phyloP scores from a whole-genome alignment of 2,888 invertebrate species.

The Sycophila texana region DNA sequence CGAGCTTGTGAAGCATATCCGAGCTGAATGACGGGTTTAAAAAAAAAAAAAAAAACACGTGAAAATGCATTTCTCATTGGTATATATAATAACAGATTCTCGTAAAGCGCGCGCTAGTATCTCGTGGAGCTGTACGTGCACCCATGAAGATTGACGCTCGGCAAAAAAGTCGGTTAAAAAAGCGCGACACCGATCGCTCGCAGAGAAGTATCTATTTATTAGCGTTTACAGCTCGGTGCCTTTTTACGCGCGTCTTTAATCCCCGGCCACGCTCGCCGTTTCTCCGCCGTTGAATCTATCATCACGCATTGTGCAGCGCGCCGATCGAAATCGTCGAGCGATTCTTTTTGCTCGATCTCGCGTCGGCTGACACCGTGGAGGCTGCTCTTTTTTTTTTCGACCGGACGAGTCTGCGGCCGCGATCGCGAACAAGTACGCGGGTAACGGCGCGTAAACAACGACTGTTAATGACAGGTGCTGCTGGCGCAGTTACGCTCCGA shows the following conservation, averaged over 20 bases:
- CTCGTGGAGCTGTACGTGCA: neutral
- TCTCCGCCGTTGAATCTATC: too few species aligned
- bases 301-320: too few species aligned
- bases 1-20: too few species aligned
- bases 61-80: too few species aligned
- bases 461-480: constrained; percentile 70
- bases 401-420: constrained; percentile 22
- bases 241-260: constrained; percentile 24
- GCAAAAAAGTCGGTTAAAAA: neutral
- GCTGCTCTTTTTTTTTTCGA: constrained; percentile 38
- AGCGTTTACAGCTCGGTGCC: constrained; percentile 15
- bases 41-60: too few species aligned
- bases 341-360: constrained; percentile 30
- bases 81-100: too few species aligned
- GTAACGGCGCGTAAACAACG: constrained; percentile 71
- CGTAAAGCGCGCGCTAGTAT: neutral
- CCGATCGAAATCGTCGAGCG: constrained; percentile 31
- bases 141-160: neutral
- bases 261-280: neutral
- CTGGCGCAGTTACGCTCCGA: constrained; percentile 51
- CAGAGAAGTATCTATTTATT: neutral
- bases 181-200: neutral
- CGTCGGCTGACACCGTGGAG: neutral
- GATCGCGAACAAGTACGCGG: constrained; percentile 35
- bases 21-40: too few species aligned